These are phyloP conservation scores for Agrochola circellaris DNA, from an alignment of 2,888 invertebrate genomes.

Conservation along the genomic window DNA sequence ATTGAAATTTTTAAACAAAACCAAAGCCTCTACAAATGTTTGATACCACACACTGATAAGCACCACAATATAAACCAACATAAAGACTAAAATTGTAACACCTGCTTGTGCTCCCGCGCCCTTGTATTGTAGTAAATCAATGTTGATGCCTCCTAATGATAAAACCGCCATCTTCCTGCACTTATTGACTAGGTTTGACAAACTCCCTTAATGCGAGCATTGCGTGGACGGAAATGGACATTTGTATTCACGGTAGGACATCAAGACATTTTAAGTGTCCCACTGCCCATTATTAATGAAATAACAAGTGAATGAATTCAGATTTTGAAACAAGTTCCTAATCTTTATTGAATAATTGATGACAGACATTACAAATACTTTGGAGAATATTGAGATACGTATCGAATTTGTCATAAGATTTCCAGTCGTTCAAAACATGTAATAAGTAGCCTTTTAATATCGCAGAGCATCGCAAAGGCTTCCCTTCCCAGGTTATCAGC, in stretches of 20 bases:
- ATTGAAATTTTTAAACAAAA: too few species aligned
- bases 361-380: slow-evolving; percentile 36
- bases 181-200: slow-evolving; percentile 81
- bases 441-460: slow-evolving; percentile 48
- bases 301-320: slow-evolving; percentile 82
- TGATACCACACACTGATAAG: background rate
- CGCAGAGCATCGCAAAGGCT: slow-evolving; percentile 18
- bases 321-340: slow-evolving; percentile 74
- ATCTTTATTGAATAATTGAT: slow-evolving; percentile 74
- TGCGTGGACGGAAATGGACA: slow-evolving; percentile 88
- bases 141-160: slow-evolving; percentile 46
- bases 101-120: slow-evolving; percentile 34
- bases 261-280: slow-evolving; percentile 84
- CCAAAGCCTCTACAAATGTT: background rate
- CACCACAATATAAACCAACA: background rate
- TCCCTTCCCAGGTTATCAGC: slow-evolving; percentile 50
- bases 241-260: slow-evolving; percentile 85
- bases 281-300: slow-evolving; percentile 81
- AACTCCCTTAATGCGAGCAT: slow-evolving; percentile 86
- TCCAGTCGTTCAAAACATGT: slow-evolving; percentile 14
- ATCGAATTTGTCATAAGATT: slow-evolving; percentile 14
- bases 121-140: slow-evolving; percentile 41
- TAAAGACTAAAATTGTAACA: slow-evolving; percentile 31
- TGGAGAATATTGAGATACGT: slow-evolving; percentile 5
- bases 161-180: slow-evolving; percentile 62